Evolutionary conservation across 2,888 invertebrate genomes (phyloP).

Genomic region (Erebia palarica): DNA sequence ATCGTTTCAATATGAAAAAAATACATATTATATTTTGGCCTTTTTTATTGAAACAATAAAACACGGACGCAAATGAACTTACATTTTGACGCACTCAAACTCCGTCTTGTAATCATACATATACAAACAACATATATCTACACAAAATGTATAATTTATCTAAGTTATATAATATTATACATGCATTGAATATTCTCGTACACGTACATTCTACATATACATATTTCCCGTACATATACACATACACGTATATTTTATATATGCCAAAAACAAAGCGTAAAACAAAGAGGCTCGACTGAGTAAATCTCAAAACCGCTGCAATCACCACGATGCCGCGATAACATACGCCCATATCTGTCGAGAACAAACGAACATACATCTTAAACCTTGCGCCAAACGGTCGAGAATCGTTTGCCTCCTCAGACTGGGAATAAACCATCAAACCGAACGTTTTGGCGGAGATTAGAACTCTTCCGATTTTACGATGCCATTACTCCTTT

Average conservation of each 20-base stretch:
- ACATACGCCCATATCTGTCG: slow-evolving; percentile 14
- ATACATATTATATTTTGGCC: background rate
- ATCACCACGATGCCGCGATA: slow-evolving; percentile 31
- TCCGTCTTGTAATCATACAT: background rate
- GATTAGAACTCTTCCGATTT: slow-evolving; percentile 23
- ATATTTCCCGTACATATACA: background rate
- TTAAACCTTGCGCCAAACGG: background rate
- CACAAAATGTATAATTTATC: background rate
- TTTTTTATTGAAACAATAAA: background rate
- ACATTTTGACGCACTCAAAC: background rate
- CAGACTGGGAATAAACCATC: slow-evolving; percentile 22
- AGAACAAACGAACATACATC: slow-evolving; percentile 10
- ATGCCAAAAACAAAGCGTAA: slow-evolving; percentile 1
- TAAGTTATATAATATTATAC: background rate
- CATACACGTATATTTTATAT: background rate
- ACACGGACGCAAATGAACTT: background rate
- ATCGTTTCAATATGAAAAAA: background rate
- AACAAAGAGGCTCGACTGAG: slow-evolving; percentile 32
- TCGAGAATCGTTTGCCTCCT: slow-evolving; percentile 20
- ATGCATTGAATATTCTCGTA: background rate
- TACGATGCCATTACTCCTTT: slow-evolving; percentile 17
- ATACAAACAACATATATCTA: background rate
- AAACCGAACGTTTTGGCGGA: slow-evolving; percentile 30
- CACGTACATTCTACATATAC: too few relatives aligned
- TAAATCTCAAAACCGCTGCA: slow-evolving; percentile 37